A percentile compares a stretch with the other conserved stretches of the same genome.
Evolutionary conservation across 1,140 invertebrate species (phyloP).

Genomic region (Euura lappo): DNA sequence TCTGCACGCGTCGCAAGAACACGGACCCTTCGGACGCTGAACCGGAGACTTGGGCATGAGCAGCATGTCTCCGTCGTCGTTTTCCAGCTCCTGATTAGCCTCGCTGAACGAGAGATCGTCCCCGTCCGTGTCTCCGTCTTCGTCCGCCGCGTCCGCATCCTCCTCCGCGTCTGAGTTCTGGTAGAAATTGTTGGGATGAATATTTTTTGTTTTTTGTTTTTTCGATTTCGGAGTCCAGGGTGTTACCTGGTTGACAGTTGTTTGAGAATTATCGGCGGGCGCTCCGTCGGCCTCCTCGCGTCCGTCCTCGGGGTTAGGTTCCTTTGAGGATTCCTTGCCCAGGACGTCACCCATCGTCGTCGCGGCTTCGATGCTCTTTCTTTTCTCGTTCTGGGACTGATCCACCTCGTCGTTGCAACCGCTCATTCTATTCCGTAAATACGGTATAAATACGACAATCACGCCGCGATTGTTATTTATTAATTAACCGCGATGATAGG

Average conservation of each 20-base stretch:
- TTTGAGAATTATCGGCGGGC: background rate
- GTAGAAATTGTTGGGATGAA: too few relatives aligned
- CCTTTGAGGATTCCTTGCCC: conserved; percentile 38
- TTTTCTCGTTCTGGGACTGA: conserved; percentile 17
- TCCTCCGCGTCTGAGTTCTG: background rate
- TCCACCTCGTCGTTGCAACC: conserved; percentile 6
- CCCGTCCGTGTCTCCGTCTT: conserved; percentile 1
- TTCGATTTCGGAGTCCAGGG: too few relatives aligned
- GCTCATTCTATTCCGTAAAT: conserved; percentile 1
- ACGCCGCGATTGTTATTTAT: background rate
- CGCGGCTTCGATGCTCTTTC: conserved; percentile 26
- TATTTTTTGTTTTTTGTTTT: too few relatives aligned
- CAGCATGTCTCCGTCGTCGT: background rate
- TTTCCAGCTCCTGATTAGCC: background rate
- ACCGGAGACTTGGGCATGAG: conserved; percentile 17
- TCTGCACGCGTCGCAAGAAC: conserved; percentile 46
- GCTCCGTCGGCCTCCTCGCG: conserved; percentile 20
- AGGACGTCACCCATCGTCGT: conserved; percentile 49
- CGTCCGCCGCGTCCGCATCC: background rate
- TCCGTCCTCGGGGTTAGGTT: background rate
- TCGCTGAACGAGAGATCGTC: background rate
- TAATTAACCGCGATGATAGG: background rate
- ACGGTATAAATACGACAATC: background rate
- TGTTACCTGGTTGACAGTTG: too few relatives aligned
- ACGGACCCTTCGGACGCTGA: conserved; percentile 30